A percentile compares a stretch with the other conserved stretches of the same genome.
Conservation (phyloP, 2,888 invertebrate genomes). For the Hirtodrosophila alboralis region DNA sequence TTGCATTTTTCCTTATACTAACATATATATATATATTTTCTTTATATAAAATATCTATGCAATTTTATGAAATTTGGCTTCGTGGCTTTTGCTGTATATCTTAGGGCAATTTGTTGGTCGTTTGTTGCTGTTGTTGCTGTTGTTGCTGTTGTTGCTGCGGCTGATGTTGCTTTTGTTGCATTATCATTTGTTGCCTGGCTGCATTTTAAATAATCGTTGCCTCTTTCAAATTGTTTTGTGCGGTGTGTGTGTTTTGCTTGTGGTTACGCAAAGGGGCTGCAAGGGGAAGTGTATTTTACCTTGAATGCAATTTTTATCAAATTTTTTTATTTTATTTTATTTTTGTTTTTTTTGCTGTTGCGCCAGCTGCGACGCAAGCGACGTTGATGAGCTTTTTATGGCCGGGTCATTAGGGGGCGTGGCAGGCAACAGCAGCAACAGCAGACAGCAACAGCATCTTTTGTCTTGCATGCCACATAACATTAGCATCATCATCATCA, state of each 20-base stretch:
- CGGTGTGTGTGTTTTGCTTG: constrained; percentile 3
- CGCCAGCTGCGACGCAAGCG: constrained; percentile 57
- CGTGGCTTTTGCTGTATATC: constrained; percentile 60
- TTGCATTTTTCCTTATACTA: constrained; percentile 7
- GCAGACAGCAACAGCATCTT: constrained; percentile 24
- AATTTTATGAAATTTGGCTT: constrained; percentile 67
- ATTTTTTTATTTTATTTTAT: constrained; percentile 57
- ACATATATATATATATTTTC: too few relatives aligned
- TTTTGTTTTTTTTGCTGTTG: constrained; percentile 18
- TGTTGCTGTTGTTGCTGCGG: constrained; percentile 30
- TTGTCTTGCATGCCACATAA: constrained; percentile 57
- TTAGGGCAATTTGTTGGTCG: constrained; percentile 51
- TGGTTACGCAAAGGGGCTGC: not conserved
- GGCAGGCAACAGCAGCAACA: constrained; percentile 40
- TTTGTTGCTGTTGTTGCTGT: constrained; percentile 33
- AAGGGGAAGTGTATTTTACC: constrained; percentile 28
- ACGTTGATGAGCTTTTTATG: constrained; percentile 76
- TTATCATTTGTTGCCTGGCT: constrained; percentile 76
- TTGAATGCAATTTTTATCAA: constrained; percentile 76
- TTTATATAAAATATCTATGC: constrained; percentile 32
- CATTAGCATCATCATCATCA: constrained; percentile 51
- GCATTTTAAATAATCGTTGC: constrained; percentile 78
- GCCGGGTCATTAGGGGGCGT: constrained; percentile 77
- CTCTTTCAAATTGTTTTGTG: constrained; percentile 67
- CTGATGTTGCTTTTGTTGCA: constrained; percentile 41